These are phyloP conservation scores for Zaprionus inermis DNA, from an alignment of 1,140 invertebrate genomes.

Conservation along the genomic window DNA sequence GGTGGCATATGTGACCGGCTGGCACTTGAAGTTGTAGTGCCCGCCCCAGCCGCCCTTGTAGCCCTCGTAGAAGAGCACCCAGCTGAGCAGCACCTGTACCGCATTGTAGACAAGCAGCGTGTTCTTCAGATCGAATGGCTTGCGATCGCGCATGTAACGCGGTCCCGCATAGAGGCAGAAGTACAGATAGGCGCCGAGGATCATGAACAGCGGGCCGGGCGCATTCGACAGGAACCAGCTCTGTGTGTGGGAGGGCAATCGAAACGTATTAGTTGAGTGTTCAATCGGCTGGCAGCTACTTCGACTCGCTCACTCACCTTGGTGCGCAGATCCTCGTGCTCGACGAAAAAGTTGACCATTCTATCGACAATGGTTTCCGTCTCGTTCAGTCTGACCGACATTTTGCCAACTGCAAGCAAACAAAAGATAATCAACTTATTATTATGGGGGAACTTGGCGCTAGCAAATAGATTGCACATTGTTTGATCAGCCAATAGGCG, in stretches of 20 bases:
- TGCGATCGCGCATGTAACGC: conserved; percentile 92
- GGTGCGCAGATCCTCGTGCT: conserved; percentile 82
- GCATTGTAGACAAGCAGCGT: conserved; percentile 93
- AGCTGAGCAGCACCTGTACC: conserved; percentile 89
- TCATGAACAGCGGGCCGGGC: conserved; percentile 90
- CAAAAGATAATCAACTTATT: conserved; percentile 17
- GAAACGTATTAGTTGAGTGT: no score
- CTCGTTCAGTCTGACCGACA: conserved; percentile 78
- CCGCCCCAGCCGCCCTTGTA: conserved; percentile 88
- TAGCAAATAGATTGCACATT: conserved; percentile 11
- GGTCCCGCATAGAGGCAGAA: conserved; percentile 89
- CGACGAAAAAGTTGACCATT: conserved; percentile 83
- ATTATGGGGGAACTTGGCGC: background rate
- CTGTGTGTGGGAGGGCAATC: background rate
- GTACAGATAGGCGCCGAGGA: conserved; percentile 91
- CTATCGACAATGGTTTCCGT: conserved; percentile 78
- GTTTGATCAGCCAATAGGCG: conserved; percentile 46
- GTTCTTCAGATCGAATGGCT: conserved; percentile 92
- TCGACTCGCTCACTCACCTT: conserved; percentile 52
- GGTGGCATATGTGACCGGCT: conserved; percentile 92
- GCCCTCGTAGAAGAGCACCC: conserved; percentile 89
- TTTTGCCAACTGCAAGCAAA: conserved; percentile 56
- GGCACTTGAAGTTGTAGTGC: conserved; percentile 92
- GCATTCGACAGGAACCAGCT: conserved; percentile 94
- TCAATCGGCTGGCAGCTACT: no score